Percentiles rank a stretch among this genome's conserved stretches.
Evolutionary conservation across 2,113 vertebrate species (phyloP).

Genomic region (Ochotona curzoniae): DNA sequence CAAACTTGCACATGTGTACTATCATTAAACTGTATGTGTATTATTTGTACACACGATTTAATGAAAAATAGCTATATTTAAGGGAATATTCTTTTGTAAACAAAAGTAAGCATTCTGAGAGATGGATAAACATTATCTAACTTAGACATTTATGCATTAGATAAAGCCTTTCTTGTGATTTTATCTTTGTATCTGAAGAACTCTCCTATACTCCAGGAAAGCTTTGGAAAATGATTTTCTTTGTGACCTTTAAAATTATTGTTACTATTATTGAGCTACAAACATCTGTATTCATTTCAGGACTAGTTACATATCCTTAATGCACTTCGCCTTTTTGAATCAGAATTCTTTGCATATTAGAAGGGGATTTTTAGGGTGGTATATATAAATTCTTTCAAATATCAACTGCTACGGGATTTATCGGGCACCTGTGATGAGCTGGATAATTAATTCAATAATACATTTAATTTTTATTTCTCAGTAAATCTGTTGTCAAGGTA

Average conservation of each 20-base stretch:
- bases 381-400: background rate
- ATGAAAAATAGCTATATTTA: background rate
- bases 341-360: background rate
- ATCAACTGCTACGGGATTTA: background rate
- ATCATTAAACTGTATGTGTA: no score
- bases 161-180: background rate
- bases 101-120: background rate
- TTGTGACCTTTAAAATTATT: background rate
- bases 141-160: background rate
- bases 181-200: background rate
- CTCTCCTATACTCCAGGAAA: background rate
- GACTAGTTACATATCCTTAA: background rate
- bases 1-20: background rate
- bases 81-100: background rate
- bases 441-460: background rate
- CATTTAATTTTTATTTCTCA: background rate
- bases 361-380: background rate
- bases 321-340: background rate
- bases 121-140: background rate
- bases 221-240: background rate
- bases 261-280: background rate
- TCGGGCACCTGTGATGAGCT: background rate
- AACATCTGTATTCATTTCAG: background rate
- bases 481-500: background rate
- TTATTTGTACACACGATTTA: background rate